A percentile compares a stretch with the other conserved stretches of the same genome.
These are phyloP conservation scores for Listronotus oregonensis DNA, from an alignment of 1,140 invertebrate genomes.

Conservation along the genomic window DNA sequence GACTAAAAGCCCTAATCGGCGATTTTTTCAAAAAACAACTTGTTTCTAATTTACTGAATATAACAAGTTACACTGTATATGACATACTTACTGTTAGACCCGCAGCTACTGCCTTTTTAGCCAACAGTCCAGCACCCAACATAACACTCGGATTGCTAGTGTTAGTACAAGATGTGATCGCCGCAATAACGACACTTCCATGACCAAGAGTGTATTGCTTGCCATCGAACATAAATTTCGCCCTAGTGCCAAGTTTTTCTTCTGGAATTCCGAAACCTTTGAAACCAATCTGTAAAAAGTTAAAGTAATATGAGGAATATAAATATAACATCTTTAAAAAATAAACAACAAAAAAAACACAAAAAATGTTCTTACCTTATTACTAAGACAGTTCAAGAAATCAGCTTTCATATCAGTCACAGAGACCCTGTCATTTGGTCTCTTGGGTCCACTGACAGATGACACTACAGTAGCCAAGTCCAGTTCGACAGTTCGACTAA, in stretches of 20 bases:
- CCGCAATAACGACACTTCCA: constrained; percentile 95
- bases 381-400: constrained; percentile 85
- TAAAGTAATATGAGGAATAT: constrained; percentile 18
- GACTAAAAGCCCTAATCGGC: too few relatives aligned
- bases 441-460: constrained; percentile 94
- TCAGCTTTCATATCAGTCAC: constrained; percentile 90
- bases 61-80: too few relatives aligned
- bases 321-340: too few relatives aligned
- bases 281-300: constrained; percentile 78
- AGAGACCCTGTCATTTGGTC: constrained; percentile 94
- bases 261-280: constrained; percentile 88
- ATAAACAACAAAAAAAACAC: too few relatives aligned
- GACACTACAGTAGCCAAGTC: constrained; percentile 90
- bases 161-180: constrained; percentile 98
- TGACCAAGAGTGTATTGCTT: constrained; percentile 84
- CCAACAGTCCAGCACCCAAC: constrained; percentile 91
- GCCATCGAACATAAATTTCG: constrained; percentile 80
- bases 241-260: constrained; percentile 68
- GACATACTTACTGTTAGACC: constrained; percentile 70
- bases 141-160: constrained; percentile 98
- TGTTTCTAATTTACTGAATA: too few relatives aligned
- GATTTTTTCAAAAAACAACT: too few relatives aligned
- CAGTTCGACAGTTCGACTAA: constrained; percentile 83
- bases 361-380: constrained; percentile 80
- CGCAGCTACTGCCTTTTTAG: constrained; percentile 92